Evolutionary conservation across 2,797 vertebrate genomes (phyloP).

Genomic region (Antennarius maculatus): DNA sequence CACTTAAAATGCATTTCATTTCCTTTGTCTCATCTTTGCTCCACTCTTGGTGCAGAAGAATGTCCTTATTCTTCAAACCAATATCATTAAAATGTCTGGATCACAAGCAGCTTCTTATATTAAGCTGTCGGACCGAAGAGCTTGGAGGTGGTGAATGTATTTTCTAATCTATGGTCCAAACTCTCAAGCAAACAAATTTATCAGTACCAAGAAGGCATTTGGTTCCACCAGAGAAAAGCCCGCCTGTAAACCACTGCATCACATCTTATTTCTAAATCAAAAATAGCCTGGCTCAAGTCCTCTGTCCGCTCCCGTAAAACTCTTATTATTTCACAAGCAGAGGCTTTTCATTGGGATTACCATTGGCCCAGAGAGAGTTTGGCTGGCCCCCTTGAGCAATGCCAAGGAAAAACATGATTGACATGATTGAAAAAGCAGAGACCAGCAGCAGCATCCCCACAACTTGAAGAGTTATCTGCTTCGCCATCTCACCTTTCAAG

Average conservation of each 20-base stretch:
- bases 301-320: constrained; percentile 60
- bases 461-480: constrained; percentile 44
- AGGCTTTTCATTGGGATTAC: constrained; percentile 67
- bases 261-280: constrained; percentile 40
- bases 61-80: constrained; percentile 22
- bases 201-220: constrained; percentile 28
- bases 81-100: constrained; percentile 28
- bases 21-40: constrained; percentile 27
- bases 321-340: constrained; percentile 65
- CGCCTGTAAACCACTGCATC: constrained; percentile 40
- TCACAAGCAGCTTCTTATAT: constrained; percentile 37
- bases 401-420: constrained; percentile 78
- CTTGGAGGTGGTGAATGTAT: constrained; percentile 37
- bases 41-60: constrained; percentile 8
- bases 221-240: constrained; percentile 15
- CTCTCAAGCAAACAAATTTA: constrained; percentile 23
- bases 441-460: constrained; percentile 53
- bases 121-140: constrained; percentile 41
- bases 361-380: constrained; percentile 50
- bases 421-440: constrained; percentile 79
- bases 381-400: constrained; percentile 46
- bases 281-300: constrained; percentile 46
- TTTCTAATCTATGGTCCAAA: constrained; percentile 32
- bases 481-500: constrained; percentile 42
- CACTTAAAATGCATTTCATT: constrained; percentile 59